Evolutionary conservation across 2,797 vertebrate species (phyloP), one percentile per base, ranked within the genome.

Genomic region (Myoxocephalus aenaeus): DNA sequence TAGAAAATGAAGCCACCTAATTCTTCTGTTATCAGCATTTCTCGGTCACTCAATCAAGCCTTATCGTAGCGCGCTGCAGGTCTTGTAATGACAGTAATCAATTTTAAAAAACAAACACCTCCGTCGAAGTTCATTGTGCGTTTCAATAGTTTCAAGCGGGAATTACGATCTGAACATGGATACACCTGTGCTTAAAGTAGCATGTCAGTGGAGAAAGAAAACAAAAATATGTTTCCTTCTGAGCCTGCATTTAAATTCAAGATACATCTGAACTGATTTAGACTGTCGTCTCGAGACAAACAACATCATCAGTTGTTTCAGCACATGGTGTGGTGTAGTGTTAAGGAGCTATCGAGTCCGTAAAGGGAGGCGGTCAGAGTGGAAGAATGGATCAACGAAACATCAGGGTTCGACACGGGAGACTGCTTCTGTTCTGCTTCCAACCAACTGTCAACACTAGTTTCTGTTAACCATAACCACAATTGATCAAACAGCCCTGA

Each of bases 11-110:
- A 76, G 81, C 77, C 73, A 86, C 75, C 86, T 87, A 86, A 87
- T 91, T 93, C 81, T 87, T 79, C 74, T 46, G 50, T 87, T 92
- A 91, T 92, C 93, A 94, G 92, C 91, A 79, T 90, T 93, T 92
- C 86, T 86, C 77, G 79, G 83, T 86, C 88, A 86, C 87, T 95
- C 90, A 90, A 88, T 91, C 92, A 89, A 82, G 78, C 79, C 79
- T 92, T 92, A 94, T 93, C 89, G 85, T 74, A 70, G 81, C 27
- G 11, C 15, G 51, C 87, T 75, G 84, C 89, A 88, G 86, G 73
- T 91, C 58, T 77, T 84, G 74, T 94, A 94, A 94, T 93, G 90
- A 87, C 68, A 83, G 86, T 80, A 87, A 92, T 94, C 91, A 65
- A 93, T 94, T 89, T 72, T 12, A 64, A 7, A 77, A 79, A 87